phyloP scores from a whole-genome alignment of 1,140 invertebrate genomes.

The Parasteatoda tepidariorum region DNA sequence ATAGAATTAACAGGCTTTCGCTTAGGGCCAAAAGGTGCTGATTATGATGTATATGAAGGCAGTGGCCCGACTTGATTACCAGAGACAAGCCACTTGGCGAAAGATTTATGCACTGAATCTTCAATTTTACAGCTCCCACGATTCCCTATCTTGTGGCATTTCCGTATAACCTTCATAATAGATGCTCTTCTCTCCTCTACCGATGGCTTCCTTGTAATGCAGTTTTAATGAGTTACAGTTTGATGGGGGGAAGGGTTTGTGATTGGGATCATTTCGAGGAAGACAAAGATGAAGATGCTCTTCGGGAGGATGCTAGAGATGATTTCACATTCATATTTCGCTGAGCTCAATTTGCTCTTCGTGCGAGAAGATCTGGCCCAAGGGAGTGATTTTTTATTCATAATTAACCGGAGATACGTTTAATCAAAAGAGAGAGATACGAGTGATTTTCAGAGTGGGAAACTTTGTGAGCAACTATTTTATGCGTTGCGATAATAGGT shows the following conservation, averaged over 20 bases:
- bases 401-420: constrained; percentile 16
- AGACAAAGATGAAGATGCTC: not conserved
- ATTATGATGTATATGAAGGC: constrained; percentile 29
- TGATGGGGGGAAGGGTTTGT: constrained; percentile 22
- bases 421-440: not conserved
- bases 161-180: constrained; percentile 30
- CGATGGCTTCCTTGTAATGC: constrained; percentile 36
- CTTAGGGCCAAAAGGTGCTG: constrained; percentile 6
- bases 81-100: constrained; percentile 30
- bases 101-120: constrained; percentile 8
- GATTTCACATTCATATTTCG: constrained; percentile 21
- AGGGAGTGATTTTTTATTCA: constrained; percentile 27
- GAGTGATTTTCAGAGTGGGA: too few relatives aligned
- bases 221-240: constrained; percentile 56
- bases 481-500: too few relatives aligned
- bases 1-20: too few relatives aligned
- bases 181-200: constrained; percentile 28
- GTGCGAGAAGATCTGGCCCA: not conserved
- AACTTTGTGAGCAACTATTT: too few relatives aligned
- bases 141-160: not conserved
- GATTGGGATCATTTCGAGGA: constrained; percentile 35
- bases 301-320: not conserved
- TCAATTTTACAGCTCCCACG: constrained; percentile 34
- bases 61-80: constrained; percentile 14
- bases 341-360: constrained; percentile 19